These are phyloP conservation scores for Mus spretus DNA, from an alignment of 2,797 vertebrate genomes.

Conservation along the genomic window DNA sequence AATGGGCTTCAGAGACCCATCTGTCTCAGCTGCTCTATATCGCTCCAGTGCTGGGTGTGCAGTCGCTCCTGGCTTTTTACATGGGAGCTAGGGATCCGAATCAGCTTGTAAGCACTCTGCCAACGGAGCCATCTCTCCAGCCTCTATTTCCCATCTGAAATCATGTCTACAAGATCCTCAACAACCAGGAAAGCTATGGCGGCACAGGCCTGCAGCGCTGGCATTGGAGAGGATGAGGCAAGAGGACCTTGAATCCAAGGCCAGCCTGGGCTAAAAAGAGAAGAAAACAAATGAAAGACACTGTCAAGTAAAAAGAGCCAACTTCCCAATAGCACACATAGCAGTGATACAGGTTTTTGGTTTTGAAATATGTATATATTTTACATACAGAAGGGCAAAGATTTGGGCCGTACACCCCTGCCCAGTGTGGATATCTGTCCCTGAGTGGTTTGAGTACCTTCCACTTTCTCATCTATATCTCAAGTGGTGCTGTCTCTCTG, in stretches of 20 bases:
- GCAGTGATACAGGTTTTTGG: background rate
- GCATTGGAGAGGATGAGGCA: background rate
- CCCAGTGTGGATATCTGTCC: background rate
- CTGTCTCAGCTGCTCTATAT: background rate
- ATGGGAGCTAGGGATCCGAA: no score
- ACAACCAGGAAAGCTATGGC: background rate
- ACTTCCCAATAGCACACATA: background rate
- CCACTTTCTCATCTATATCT: background rate
- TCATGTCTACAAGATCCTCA: background rate
- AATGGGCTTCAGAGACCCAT: background rate
- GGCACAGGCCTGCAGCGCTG: background rate
- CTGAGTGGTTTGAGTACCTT: background rate
- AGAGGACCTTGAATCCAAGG: background rate
- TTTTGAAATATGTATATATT: background rate
- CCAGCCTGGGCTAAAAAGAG: background rate
- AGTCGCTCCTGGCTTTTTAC: background rate
- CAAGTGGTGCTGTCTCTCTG: background rate
- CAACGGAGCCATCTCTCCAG: background rate
- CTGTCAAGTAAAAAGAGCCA: background rate
- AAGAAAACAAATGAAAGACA: background rate
- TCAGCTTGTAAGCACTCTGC: background rate
- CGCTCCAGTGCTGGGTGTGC: background rate
- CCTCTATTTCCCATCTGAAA: background rate
- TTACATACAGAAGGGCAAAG: background rate
- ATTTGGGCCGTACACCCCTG: accelerated